Evolutionary conservation across 2,888 invertebrate genomes (phyloP).

Genomic region (Leptopterna dolabrata): DNA sequence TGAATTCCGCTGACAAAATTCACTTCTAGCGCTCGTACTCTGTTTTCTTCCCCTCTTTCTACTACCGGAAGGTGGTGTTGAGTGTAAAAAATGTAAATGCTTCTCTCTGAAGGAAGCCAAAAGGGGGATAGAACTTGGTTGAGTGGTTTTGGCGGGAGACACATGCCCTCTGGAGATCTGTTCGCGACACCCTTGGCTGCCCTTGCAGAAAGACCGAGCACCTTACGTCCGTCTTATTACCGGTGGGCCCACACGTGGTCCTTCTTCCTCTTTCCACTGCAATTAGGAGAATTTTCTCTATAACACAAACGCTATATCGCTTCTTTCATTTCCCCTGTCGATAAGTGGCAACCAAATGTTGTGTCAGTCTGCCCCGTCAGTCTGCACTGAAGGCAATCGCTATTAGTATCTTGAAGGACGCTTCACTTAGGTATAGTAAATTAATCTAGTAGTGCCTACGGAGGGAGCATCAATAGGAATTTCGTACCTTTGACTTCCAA

Average conservation of each 20-base stretch:
- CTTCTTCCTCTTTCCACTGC: slow-evolving; percentile 27
- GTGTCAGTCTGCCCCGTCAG: neutral
- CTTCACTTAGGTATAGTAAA: no score
- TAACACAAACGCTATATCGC: neutral
- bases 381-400: no score
- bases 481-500: no score
- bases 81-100: slow-evolving; percentile 19
- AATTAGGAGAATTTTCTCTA: slow-evolving; percentile 25
- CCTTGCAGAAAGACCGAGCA: slow-evolving; percentile 54
- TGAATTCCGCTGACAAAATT: neutral
- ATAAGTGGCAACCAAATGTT: neutral
- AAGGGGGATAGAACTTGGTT: slow-evolving; percentile 21
- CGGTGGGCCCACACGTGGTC: slow-evolving; percentile 31
- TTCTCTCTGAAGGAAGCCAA: neutral
- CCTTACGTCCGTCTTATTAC: slow-evolving; percentile 40
- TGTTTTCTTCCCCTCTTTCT: neutral
- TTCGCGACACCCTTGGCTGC: slow-evolving; percentile 55
- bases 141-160: slow-evolving; percentile 45
- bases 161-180: slow-evolving; percentile 48
- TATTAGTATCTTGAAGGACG: no score
- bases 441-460: no score
- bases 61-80: slow-evolving; percentile 2
- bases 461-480: no score
- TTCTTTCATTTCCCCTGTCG: neutral
- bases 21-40: neutral